phyloP scores from a whole-genome alignment of 2,888 invertebrate species.

The Drosophila demipolita region DNA sequence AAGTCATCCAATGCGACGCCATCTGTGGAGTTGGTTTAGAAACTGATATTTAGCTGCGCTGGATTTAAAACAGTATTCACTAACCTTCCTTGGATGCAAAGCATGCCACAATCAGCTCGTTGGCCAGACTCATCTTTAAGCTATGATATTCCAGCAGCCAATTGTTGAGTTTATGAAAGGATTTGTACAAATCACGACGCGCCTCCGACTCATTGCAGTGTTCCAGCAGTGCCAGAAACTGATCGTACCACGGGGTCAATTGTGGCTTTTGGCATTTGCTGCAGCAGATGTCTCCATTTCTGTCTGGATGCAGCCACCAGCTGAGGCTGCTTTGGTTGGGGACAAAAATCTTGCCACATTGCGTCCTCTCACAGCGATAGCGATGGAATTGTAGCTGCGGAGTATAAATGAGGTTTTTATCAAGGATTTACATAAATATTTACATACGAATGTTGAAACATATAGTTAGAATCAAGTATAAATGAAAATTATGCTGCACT shows the following conservation, averaged over 20 bases:
- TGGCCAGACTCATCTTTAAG: slow-evolving; percentile 53
- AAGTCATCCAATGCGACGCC: slow-evolving; percentile 43
- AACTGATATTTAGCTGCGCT: neutral
- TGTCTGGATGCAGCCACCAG: slow-evolving; percentile 64
- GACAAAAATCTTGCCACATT: slow-evolving; percentile 65
- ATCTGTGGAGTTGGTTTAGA: slow-evolving; percentile 24
- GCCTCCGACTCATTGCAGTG: neutral
- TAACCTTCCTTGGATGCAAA: slow-evolving; percentile 53
- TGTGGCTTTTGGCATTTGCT: slow-evolving; percentile 58
- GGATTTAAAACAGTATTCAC: neutral
- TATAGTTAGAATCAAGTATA: neutral
- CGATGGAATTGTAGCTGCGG: slow-evolving; percentile 68
- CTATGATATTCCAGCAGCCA: slow-evolving; percentile 61
- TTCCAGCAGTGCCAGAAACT: slow-evolving; percentile 31
- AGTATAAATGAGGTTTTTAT: neutral
- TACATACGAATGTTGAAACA: neutral
- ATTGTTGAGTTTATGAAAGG: slow-evolving; percentile 40
- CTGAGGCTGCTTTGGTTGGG: slow-evolving; percentile 24
- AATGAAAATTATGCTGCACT: neutral
- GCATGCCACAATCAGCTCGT: slow-evolving; percentile 37
- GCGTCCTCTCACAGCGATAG: slow-evolving; percentile 69
- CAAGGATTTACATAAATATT: neutral
- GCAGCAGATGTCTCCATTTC: slow-evolving; percentile 45
- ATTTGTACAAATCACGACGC: slow-evolving; percentile 50
- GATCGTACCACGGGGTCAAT: slow-evolving; percentile 43